Evolutionary conservation across 92 coral and sea anemone genomes (phyloP).

Genomic region (Ricordea florida): DNA sequence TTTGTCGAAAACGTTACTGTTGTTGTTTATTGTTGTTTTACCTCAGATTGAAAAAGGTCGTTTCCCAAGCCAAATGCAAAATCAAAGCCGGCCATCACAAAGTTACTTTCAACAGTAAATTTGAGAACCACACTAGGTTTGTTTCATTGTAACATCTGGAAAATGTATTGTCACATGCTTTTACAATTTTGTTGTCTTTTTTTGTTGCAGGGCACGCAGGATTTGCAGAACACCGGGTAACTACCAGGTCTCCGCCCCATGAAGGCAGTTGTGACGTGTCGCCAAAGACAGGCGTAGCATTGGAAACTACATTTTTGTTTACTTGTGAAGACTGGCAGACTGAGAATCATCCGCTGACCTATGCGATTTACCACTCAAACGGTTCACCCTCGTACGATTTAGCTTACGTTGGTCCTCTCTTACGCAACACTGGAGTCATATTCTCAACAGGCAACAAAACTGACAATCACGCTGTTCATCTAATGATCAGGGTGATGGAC

Average conservation of each 20-base stretch:
- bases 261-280: constrained; percentile 74
- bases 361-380: constrained; percentile 63
- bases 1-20: no score
- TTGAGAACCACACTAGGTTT: not conserved
- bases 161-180: not conserved
- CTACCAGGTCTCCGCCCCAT: constrained; percentile 75
- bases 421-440: constrained; percentile 22
- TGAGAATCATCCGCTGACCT: constrained; percentile 78
- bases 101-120: no score
- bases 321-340: constrained; percentile 79
- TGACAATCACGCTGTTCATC: constrained; percentile 5
- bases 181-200: not conserved
- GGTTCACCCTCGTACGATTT: not conserved
- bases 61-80: no score
- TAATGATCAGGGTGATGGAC: constrained; percentile 70
- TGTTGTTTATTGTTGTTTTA: no score
- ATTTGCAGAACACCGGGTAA: constrained; percentile 56
- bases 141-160: not conserved
- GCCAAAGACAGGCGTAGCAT: constrained; percentile 63
- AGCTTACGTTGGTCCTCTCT: constrained; percentile 72
- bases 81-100: no score
- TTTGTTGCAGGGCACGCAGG: constrained; percentile 61
- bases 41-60: no score
- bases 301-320: constrained; percentile 62
- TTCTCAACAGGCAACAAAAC: constrained; percentile 70